Base-by-base conservation (phyloP, 2,797 vertebrate species). In the Tangara arthus region DNA sequence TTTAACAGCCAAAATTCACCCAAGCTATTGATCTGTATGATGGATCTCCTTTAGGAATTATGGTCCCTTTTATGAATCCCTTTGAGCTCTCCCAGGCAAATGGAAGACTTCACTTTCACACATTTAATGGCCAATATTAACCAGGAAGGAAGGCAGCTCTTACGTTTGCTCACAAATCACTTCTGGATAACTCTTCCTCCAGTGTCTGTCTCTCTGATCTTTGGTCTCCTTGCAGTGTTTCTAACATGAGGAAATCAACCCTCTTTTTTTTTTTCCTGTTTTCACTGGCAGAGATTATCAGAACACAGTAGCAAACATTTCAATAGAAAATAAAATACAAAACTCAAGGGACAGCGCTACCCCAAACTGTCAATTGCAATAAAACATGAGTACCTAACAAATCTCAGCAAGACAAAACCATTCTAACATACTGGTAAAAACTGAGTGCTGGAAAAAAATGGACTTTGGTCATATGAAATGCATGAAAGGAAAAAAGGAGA, bases 331-430 rank as follows among this genome's bases (percentile, higher is more conserved):
- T 50, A 95, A 94, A 96, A 95, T 32, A 68, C 35, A 77, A 59
- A 90, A 68, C 49, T 89, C 53, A 52, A 89, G 84, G 83, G 69
- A 76, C 34, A 70, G 65, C 1, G 2, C 90, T 96, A 82, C 80
- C 77, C 72, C 56, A 56, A 96, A 82, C 59, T 96, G 96, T 96
- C 97, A 88, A 69, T 96, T 97, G 87, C 32, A 91, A 95, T 96
- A 93, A 96, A 76, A 93, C 61, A 80, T 60, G 71, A 75, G 26
- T 44, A 84, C 27, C 52, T 28, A 95, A 91, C 69, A 88, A 57
- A 60, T 69, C 82, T 89, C 68, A 73, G 52, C 59, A 85, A 81
- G 75, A 28, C 7, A n/a, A 95, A 89, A 3, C 9, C 28, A 59
- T 85, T 70, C 13, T 86, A 95, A 60, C 37, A 28, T 35, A 52